Evolutionary conservation across 2,797 vertebrate genomes (phyloP).

Genomic region (Leptatherina wallacei): DNA sequence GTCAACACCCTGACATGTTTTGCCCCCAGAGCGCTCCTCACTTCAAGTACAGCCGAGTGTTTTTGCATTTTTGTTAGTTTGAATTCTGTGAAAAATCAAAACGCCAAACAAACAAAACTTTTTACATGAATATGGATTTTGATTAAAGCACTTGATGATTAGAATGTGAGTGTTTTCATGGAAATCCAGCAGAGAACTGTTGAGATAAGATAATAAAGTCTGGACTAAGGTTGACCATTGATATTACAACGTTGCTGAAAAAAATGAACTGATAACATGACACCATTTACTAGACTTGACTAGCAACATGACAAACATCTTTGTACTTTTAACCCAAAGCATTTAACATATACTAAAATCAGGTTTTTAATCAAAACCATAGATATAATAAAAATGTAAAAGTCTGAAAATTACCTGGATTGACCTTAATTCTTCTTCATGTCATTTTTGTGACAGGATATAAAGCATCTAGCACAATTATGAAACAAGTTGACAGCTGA

Average conservation of each 20-base stretch:
- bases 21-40: no score
- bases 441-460: not conserved
- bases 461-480: not conserved
- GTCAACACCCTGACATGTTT: not conserved
- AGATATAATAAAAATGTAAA: not conserved
- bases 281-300: no score
- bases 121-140: not conserved
- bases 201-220: not conserved
- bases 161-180: not conserved
- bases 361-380: not conserved
- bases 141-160: not conserved
- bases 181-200: not conserved
- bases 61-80: not conserved
- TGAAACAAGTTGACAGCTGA: constrained; percentile 7
- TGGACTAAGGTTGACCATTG: not conserved
- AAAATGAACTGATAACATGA: not conserved
- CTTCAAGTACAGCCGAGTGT: not conserved
- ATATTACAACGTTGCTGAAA: not conserved
- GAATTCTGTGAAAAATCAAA: not conserved
- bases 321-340: not conserved
- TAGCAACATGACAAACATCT: not conserved
- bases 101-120: not conserved
- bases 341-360: not conserved
- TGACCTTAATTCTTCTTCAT: not conserved
- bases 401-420: not conserved